Conservation (phyloP, 1,140 invertebrate genomes). For the Microvelia longipes region DNA sequence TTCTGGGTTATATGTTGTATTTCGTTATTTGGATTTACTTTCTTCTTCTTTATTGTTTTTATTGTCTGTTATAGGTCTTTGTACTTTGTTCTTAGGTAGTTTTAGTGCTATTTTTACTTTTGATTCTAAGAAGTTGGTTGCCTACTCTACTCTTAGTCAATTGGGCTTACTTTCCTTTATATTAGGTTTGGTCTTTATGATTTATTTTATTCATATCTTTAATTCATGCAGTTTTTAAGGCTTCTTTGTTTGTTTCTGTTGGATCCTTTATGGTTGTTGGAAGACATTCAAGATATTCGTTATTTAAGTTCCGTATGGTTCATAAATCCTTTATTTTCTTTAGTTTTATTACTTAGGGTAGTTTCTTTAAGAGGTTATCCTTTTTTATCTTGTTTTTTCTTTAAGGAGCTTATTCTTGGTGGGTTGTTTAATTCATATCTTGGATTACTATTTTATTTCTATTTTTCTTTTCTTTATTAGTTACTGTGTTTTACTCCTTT, state of each 20-base stretch:
- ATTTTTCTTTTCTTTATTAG: too few species aligned
- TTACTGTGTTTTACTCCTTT: too few species aligned
- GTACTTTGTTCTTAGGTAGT: slow-evolving; percentile 43
- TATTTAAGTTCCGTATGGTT: neutral
- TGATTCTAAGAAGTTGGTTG: slow-evolving; percentile 56
- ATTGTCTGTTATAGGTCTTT: slow-evolving; percentile 33
- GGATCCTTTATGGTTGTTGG: neutral
- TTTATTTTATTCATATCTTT: neutral
- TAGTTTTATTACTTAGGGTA: too few species aligned
- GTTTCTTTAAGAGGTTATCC: neutral
- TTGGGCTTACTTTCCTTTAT: slow-evolving; percentile 38
- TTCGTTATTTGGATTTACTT: slow-evolving; percentile 37
- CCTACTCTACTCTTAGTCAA: slow-evolving; percentile 51
- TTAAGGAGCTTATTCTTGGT: neutral
- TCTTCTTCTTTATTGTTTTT: slow-evolving; percentile 18
- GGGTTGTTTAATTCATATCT: too few species aligned
- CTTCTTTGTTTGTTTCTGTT: neutral
- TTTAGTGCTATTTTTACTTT: slow-evolving; percentile 41
- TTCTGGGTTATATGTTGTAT: slow-evolving; percentile 50
- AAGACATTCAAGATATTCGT: neutral
- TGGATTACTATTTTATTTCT: too few species aligned
- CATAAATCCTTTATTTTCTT: too few species aligned
- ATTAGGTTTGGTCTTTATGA: neutral
- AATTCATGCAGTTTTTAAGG: neutral
- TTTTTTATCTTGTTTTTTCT: neutral